Base-by-base conservation (phyloP, 2,888 invertebrate genomes). In the Scrobipalpa costella region DNA sequence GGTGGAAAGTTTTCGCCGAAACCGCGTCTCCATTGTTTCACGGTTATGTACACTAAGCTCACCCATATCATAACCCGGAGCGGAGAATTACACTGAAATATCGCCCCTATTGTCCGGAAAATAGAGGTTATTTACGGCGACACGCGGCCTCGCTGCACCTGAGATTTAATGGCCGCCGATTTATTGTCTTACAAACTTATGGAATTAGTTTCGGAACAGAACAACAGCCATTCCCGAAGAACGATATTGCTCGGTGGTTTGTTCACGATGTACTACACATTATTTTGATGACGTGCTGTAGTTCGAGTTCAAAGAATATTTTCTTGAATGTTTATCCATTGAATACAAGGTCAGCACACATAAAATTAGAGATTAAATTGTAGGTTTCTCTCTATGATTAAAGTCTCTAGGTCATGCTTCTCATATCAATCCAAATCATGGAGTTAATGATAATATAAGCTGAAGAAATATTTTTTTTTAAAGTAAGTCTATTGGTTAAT, bases 101-200 rank as follows among this genome's bases (percentile, higher is more conserved):
- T 81, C 71, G 74, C 75, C 78, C 71, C 64, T 80, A 77, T 78
- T 76, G 77, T 77, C 69, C 73, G 69, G 69, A 69, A 72, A 77
- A 79, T 79, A 81, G 74, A 68, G 71, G 76, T 78, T 80, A 80
- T 85, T 85, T 81, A 83, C 70, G 67, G 60, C 64, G 70, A 72
- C 72, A 72, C 40, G 38, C 40, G 65, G 44, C 64, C 64, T 65
- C 68, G 63, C 68, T 64, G 33, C 57, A 57, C 61, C 44, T 55
- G 55, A 55, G 61, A 64, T 64, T 64, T 64, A 59, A 63, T 63
- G 59, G 34, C 33, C 9, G 5, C 8, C 27, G 13, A 60, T 60
- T 60, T 47, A 60, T 60, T 60, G 57, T 63, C 34, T 44, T 47
- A 47, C 62, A 57, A 55, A 62, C 62, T 62, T 44, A 52, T 55